phyloP scores from a whole-genome alignment of 2,888 invertebrate species.

The Pheosia tremula region DNA sequence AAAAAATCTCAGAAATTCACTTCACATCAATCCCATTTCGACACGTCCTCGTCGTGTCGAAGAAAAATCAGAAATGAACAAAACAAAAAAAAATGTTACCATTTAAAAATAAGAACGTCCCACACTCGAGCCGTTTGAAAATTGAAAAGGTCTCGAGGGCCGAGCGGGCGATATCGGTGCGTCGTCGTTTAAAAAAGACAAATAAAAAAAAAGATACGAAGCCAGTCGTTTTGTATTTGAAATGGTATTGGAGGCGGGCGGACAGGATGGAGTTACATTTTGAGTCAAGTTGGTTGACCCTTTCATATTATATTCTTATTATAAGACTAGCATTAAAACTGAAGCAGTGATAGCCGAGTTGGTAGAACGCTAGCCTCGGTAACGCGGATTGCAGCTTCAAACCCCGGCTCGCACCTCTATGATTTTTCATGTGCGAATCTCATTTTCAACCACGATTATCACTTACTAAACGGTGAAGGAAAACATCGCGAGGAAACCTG shows the following conservation, averaged over 20 bases:
- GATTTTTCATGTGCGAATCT: too few relatives aligned
- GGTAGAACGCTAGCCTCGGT: too few relatives aligned
- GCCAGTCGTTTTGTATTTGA: not conserved
- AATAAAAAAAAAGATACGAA: not conserved
- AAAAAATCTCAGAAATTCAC: too few relatives aligned
- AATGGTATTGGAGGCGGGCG: not conserved
- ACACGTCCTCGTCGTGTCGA: not conserved
- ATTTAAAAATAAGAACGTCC: constrained; percentile 10
- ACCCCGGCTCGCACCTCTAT: too few relatives aligned
- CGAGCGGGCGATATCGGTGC: not conserved
- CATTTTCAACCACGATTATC: too few relatives aligned
- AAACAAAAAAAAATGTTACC: constrained; percentile 1
- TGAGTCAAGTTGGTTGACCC: not conserved
- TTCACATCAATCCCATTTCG: too few relatives aligned
- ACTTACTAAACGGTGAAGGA: too few relatives aligned
- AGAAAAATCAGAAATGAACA: not conserved
- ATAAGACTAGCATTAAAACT: too few relatives aligned
- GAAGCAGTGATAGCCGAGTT: too few relatives aligned
- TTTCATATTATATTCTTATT: not conserved
- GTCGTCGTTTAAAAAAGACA: not conserved
- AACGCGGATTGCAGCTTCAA: too few relatives aligned
- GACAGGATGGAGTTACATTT: not conserved
- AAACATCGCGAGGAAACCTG: too few relatives aligned
- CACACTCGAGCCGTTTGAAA: constrained; percentile 11
- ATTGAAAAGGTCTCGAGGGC: constrained; percentile 6